These are phyloP conservation scores for Cacatua alba DNA, from an alignment of 2,113 vertebrate genomes.

Conservation along the genomic window DNA sequence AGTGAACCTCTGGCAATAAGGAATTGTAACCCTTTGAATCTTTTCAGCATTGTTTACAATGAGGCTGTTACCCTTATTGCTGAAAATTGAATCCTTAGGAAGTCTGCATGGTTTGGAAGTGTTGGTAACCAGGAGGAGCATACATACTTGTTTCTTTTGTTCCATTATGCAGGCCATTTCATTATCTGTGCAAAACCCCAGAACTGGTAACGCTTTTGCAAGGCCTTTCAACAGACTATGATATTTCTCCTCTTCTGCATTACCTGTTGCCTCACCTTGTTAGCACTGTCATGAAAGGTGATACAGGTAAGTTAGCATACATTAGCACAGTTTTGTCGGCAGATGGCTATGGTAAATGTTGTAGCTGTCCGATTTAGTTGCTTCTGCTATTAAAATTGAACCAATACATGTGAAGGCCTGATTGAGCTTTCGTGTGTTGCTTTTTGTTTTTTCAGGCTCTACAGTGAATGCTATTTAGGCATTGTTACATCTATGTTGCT, in stretches of 20 bases:
- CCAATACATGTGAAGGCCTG: neutral
- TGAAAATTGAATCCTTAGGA: neutral
- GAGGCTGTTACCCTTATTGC: neutral
- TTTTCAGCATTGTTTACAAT: neutral
- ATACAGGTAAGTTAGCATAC: constrained; percentile 55
- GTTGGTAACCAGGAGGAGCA: neutral
- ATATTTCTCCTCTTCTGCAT: constrained; percentile 83
- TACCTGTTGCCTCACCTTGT: constrained; percentile 90
- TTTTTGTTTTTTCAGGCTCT: neutral
- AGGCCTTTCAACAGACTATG: constrained; percentile 78
- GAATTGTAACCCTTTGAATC: neutral
- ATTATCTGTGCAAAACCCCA: constrained; percentile 76
- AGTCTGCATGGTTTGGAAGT: neutral
- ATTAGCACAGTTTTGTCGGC: neutral
- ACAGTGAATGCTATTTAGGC: neutral
- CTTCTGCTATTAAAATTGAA: neutral
- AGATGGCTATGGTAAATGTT: neutral
- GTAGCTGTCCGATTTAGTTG: neutral
- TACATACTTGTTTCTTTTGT: neutral
- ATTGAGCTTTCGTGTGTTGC: neutral
- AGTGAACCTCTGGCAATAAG: neutral
- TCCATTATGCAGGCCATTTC: constrained; percentile 77
- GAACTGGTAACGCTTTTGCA: constrained; percentile 78
- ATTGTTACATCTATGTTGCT: neutral
- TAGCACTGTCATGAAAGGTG: constrained; percentile 36